A percentile compares a stretch with the other conserved stretches of the same genome.
These are phyloP conservation scores for Andricus grossulariae DNA, from an alignment of 1,140 invertebrate genomes.

Conservation along the genomic window DNA sequence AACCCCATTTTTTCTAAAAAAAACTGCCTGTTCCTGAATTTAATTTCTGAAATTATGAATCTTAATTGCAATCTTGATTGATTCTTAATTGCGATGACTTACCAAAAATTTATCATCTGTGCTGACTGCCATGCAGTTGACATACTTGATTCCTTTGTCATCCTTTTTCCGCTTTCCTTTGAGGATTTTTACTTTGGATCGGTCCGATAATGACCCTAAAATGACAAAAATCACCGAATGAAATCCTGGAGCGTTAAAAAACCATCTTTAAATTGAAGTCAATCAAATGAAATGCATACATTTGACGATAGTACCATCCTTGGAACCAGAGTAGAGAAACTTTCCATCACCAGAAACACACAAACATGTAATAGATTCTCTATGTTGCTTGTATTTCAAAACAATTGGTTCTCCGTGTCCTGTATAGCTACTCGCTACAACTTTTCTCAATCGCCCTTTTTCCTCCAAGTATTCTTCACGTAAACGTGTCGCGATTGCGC, in stretches of 20 bases:
- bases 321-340: constrained; percentile 89
- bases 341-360: constrained; percentile 86
- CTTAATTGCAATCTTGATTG: not conserved
- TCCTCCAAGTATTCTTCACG: constrained; percentile 91
- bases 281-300: constrained; percentile 77
- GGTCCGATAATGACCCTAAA: constrained; percentile 77
- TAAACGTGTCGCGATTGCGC: constrained; percentile 83
- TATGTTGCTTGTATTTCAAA: constrained; percentile 85
- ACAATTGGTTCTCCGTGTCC: constrained; percentile 75
- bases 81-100: constrained; percentile 50
- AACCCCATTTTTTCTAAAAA: too few species aligned
- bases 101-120: constrained; percentile 91
- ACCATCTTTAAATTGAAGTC: not conserved
- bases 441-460: constrained; percentile 85
- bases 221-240: not conserved
- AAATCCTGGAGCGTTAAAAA: too few species aligned
- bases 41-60: too few species aligned
- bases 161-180: constrained; percentile 72
- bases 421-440: constrained; percentile 83
- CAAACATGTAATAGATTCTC: constrained; percentile 87
- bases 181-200: constrained; percentile 78
- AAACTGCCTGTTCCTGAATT: too few species aligned
- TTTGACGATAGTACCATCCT: constrained; percentile 92
- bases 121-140: constrained; percentile 86
- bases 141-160: constrained; percentile 74